Evolutionary conservation across 2,797 vertebrate species (phyloP).

Genomic region (Nyctibius grandis): DNA sequence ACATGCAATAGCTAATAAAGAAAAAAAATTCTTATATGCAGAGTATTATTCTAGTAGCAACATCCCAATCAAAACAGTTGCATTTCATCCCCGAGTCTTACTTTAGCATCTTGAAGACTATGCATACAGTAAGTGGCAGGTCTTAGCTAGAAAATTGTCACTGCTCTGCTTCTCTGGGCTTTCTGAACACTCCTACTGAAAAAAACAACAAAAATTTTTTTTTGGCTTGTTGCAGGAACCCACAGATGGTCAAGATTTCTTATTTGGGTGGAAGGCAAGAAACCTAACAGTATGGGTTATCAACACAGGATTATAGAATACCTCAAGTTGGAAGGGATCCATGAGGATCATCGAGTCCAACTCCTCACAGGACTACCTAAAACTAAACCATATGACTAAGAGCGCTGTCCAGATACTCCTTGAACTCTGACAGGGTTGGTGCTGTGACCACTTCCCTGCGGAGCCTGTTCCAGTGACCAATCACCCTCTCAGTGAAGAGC

Average conservation of each 20-base stretch:
- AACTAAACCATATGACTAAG: neutral
- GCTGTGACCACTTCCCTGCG: neutral
- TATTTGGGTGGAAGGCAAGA: neutral
- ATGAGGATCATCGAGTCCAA: neutral
- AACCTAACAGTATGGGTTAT: neutral
- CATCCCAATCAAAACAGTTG: neutral
- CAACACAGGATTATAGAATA: neutral
- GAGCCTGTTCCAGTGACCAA: neutral
- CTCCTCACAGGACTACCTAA: neutral
- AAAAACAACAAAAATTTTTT: neutral
- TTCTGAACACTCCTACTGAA: neutral
- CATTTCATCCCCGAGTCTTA: neutral
- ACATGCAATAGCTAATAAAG: neutral
- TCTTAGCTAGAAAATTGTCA: neutral
- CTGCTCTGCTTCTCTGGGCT: neutral
- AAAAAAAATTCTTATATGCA: neutral
- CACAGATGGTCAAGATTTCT: neutral
- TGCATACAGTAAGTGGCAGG: rapidly evolving
- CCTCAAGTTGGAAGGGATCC: neutral
- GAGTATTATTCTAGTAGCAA: neutral
- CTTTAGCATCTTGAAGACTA: neutral
- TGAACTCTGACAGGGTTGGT: neutral
- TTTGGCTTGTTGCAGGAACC: neutral
- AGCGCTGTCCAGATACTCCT: rapidly evolving
- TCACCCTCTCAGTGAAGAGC: neutral